These are phyloP conservation scores for Orchesellides sinensis DNA, from an alignment of 2,888 invertebrate species.

Conservation along the genomic window DNA sequence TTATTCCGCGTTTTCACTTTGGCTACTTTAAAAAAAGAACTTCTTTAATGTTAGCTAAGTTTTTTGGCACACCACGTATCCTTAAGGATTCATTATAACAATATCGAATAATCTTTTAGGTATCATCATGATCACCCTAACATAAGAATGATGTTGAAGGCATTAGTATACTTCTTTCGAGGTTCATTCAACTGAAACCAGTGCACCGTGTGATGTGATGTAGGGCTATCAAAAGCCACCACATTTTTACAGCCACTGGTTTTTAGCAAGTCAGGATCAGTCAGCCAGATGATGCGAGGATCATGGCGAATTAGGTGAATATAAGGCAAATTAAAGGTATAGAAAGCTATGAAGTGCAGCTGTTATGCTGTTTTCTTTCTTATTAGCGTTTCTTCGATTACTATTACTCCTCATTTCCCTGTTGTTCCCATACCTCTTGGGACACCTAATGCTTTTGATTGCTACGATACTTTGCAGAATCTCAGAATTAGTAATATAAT, in stretches of 20 bases:
- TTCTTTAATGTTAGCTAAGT: neutral
- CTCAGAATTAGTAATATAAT: too few species aligned
- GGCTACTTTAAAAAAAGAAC: conserved; percentile 8
- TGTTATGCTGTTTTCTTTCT: conserved; percentile 14
- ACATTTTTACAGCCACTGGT: conserved; percentile 19
- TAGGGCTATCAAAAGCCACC: neutral
- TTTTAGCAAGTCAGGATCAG: conserved; percentile 25
- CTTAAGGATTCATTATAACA: neutral
- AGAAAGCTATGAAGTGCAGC: conserved; percentile 22
- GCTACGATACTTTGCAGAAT: too few species aligned
- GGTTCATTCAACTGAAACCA: conserved; percentile 46
- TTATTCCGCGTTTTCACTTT: conserved; percentile 38
- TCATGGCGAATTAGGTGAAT: neutral
- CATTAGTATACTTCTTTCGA: neutral
- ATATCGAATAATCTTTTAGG: neutral
- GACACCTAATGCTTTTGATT: too few species aligned
- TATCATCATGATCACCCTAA: neutral
- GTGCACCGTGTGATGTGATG: neutral
- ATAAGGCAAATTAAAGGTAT: conserved; percentile 4
- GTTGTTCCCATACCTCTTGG: too few species aligned
- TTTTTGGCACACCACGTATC: conserved; percentile 31
- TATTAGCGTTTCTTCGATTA: conserved; percentile 7
- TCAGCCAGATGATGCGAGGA: conserved; percentile 36
- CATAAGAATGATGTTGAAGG: neutral
- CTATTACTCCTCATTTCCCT: too few species aligned